Evolutionary conservation across 2,113 vertebrate species (phyloP).

Genomic region (Rhadina sibilatrix): DNA sequence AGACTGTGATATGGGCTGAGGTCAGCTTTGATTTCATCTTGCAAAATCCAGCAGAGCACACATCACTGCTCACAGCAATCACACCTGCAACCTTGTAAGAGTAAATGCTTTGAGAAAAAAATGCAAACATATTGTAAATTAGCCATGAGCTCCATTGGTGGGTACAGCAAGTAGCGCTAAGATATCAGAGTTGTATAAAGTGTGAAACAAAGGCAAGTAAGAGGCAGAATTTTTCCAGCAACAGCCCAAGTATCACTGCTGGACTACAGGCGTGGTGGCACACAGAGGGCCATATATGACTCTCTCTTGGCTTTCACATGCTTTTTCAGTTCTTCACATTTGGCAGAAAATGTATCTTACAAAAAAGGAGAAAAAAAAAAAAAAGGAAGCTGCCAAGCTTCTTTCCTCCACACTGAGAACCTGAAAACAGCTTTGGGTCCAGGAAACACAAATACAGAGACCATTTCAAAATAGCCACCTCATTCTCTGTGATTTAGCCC

Average conservation of each 20-base stretch:
- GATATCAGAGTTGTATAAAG: neutral
- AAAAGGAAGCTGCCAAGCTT: neutral
- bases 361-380: neutral
- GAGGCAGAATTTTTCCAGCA: neutral
- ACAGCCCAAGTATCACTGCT: neutral
- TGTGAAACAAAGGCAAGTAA: neutral
- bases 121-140: neutral
- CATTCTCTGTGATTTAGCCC: neutral
- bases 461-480: neutral
- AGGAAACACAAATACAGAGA: neutral
- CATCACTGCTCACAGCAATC: neutral
- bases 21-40: neutral
- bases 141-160: neutral
- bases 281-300: neutral
- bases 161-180: neutral
- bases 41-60: neutral
- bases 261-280: neutral
- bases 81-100: neutral
- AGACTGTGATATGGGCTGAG: neutral
- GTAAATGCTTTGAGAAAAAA: neutral
- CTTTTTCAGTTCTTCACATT: neutral
- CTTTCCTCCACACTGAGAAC: neutral
- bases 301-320: neutral
- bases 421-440: neutral
- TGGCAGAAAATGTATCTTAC: neutral